Conservation (phyloP, 2,113 vertebrate genomes). For the Corydoras sp. region DNA sequence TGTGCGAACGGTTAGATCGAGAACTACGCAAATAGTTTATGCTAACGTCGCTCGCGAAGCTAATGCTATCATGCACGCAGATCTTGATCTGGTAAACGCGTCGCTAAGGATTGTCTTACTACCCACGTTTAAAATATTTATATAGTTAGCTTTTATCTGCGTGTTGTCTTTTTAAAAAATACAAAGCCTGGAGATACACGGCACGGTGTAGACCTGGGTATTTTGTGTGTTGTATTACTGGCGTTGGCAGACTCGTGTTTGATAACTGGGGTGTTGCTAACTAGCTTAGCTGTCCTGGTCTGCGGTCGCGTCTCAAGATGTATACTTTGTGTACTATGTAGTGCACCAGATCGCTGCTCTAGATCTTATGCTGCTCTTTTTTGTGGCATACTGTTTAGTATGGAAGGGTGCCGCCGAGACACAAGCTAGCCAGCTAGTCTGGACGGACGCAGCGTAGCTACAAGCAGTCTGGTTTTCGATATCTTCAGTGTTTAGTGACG, state of each 20-base stretch:
- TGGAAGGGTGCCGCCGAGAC: not conserved
- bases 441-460: not conserved
- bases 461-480: not conserved
- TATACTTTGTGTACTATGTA: not conserved
- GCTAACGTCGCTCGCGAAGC: conserved; percentile 5
- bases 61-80: conserved; percentile 1
- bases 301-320: not conserved
- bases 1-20: not conserved
- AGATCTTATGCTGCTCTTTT: not conserved
- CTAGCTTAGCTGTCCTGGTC: not conserved
- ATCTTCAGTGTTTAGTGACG: no score
- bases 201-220: no score
- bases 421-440: not conserved
- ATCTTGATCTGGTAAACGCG: not conserved
- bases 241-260: not conserved
- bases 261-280: not conserved
- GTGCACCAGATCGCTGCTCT: not conserved
- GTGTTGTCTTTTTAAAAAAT: no score
- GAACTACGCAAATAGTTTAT: conserved; percentile 9
- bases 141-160: not conserved
- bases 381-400: not conserved
- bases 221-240: not conserved
- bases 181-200: no score
- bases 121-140: not conserved
- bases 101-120: conserved; percentile 4